phyloP scores from a whole-genome alignment of 2,888 invertebrate species.

The Papilio protenor region DNA sequence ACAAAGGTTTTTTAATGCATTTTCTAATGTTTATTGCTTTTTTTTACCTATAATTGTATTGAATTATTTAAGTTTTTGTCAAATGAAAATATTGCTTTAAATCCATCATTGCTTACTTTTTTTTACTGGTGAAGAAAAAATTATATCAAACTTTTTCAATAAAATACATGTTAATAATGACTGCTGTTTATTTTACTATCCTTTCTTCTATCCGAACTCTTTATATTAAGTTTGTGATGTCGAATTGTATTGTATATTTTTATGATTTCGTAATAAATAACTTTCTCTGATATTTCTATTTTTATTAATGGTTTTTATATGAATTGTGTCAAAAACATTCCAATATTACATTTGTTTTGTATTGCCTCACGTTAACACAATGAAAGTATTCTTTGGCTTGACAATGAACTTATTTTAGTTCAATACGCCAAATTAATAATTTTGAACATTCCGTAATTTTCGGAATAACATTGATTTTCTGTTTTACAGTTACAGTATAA shows the following conservation, averaged over 20 bases:
- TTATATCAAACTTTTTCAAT: not conserved
- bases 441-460: not conserved
- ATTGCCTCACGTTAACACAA: not conserved
- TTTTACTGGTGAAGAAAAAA: not conserved
- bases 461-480: not conserved
- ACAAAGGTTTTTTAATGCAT: no score
- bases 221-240: not conserved
- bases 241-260: not conserved
- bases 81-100: not conserved
- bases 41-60: not conserved
- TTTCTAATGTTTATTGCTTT: no score
- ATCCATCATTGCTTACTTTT: not conserved
- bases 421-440: not conserved
- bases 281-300: not conserved
- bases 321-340: not conserved
- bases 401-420: not conserved
- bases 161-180: not conserved
- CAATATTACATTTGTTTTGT: not conserved
- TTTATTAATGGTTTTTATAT: not conserved
- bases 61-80: slow-evolving; percentile 13
- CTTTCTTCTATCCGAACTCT: not conserved
- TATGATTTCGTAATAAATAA: not conserved
- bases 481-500: not conserved
- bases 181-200: slow-evolving; percentile 6
- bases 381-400: not conserved